Percentiles rank a stretch among this genome's conserved stretches.
These are phyloP conservation scores for Drosophila serrata DNA, from an alignment of 1,140 invertebrate genomes.

Conservation along the genomic window DNA sequence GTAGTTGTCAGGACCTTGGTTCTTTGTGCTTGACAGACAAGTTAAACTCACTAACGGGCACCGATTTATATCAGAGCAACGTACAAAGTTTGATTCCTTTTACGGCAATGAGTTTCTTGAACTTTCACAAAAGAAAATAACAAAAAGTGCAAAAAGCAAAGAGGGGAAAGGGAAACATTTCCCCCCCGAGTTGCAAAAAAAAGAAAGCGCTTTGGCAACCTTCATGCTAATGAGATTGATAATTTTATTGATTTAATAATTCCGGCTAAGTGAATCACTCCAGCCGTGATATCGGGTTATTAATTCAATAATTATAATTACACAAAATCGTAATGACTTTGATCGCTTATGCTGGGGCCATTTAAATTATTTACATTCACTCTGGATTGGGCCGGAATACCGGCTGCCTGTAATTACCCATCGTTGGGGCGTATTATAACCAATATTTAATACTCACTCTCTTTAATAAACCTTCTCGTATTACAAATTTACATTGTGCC, in stretches of 20 bases:
- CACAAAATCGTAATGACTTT: slow-evolving; percentile 19
- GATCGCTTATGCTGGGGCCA: slow-evolving; percentile 25
- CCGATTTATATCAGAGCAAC: slow-evolving; percentile 29
- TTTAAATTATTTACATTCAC: slow-evolving; percentile 54
- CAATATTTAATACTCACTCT: slow-evolving; percentile 10
- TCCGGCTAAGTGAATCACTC: slow-evolving; percentile 33
- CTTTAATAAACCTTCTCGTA: neutral
- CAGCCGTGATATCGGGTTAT: slow-evolving; percentile 26
- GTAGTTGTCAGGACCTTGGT: slow-evolving; percentile 18
- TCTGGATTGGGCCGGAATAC: slow-evolving; percentile 21
- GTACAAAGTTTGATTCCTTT: slow-evolving; percentile 28
- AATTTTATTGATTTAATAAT: slow-evolving; percentile 75
- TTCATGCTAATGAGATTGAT: slow-evolving; percentile 55
- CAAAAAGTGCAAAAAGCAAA: neutral
- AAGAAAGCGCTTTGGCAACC: slow-evolving; percentile 12
- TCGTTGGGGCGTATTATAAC: slow-evolving; percentile 14
- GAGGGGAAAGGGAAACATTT: neutral
- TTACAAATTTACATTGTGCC: slow-evolving; percentile 19
- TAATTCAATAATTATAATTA: slow-evolving; percentile 60
- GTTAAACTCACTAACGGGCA: slow-evolving; percentile 25
- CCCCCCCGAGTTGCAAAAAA: slow-evolving; percentile 11
- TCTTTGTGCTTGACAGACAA: slow-evolving; percentile 46
- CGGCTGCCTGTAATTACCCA: slow-evolving; percentile 29
- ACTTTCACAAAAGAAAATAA: slow-evolving; percentile 12
- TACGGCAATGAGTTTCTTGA: slow-evolving; percentile 35